These are phyloP conservation scores for Caenorhabditis tropicalis DNA, from an alignment of 1,140 invertebrate species.

Conservation along the genomic window DNA sequence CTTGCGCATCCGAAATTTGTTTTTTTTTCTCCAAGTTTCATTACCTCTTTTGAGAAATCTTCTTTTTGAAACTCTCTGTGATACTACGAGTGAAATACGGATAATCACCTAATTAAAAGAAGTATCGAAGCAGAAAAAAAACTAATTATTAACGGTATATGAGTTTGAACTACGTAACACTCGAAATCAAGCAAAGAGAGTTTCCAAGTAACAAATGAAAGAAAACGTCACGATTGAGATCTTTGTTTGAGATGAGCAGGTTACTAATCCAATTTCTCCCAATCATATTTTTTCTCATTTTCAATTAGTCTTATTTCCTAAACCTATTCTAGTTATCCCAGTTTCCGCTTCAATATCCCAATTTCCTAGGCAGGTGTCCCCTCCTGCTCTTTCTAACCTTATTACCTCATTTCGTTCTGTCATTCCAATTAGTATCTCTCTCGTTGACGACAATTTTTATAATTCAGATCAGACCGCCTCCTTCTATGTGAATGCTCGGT, in stretches of 20 bases:
- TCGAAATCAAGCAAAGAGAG: background rate
- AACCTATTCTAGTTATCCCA: background rate
- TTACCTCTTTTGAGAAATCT: background rate
- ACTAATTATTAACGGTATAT: background rate
- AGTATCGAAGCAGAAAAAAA: conserved; percentile 16
- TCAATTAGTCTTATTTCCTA: no score
- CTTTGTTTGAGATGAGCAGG: no score
- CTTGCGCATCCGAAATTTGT: background rate
- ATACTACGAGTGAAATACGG: background rate
- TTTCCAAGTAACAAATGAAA: no score
- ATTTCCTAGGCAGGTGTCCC: conserved; percentile 1
- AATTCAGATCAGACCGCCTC: conserved; percentile 18
- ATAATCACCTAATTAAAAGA: background rate
- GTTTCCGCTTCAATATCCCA: conserved; percentile 22
- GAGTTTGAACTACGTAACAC: background rate
- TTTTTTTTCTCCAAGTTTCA: background rate
- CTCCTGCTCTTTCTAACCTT: background rate
- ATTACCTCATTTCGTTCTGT: background rate
- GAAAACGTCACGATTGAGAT: no score
- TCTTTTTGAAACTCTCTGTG: background rate
- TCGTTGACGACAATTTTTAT: background rate
- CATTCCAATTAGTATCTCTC: background rate
- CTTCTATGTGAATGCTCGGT: conserved; percentile 34
- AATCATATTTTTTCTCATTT: no score
- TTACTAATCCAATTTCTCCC: no score